phyloP scores from a whole-genome alignment of 37 sponge, comb jelly and placozoan species.

The Agelas oroides region DNA sequence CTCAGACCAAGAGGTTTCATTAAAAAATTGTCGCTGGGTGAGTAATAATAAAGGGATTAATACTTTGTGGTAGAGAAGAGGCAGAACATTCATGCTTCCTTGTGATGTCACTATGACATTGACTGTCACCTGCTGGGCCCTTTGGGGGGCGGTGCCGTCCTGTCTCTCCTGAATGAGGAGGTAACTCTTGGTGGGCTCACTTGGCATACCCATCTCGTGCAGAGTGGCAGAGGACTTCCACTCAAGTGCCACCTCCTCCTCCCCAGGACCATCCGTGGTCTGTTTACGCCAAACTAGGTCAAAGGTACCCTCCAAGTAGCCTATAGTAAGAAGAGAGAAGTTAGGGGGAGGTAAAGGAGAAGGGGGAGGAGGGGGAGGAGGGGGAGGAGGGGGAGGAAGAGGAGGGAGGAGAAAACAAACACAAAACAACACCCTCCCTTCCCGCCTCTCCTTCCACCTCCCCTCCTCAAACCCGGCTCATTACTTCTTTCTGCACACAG shows the following conservation, averaged over 20 bases:
- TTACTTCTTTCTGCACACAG: too few relatives aligned
- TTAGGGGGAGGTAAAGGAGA: too few relatives aligned
- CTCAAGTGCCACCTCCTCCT: conserved; percentile 19
- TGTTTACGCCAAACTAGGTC: conserved; percentile 42
- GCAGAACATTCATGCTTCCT: too few relatives aligned
- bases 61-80: too few relatives aligned
- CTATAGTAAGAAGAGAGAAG: neutral
- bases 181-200: conserved; percentile 27
- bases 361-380: neutral
- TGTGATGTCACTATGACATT: too few relatives aligned
- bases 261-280: neutral
- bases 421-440: too few relatives aligned
- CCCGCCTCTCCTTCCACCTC: too few relatives aligned
- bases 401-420: neutral
- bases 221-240: conserved; percentile 76
- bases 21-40: too few relatives aligned
- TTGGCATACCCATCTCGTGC: conserved; percentile 73
- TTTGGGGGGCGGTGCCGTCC: conserved; percentile 13
- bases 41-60: too few relatives aligned
- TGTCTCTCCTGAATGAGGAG: conserved; percentile 53
- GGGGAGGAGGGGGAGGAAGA: neutral
- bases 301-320: conserved; percentile 58
- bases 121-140: neutral
- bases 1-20: too few relatives aligned
- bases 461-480: too few relatives aligned